phyloP scores from a whole-genome alignment of 2,888 invertebrate genomes.

The Athetis lepigone region DNA sequence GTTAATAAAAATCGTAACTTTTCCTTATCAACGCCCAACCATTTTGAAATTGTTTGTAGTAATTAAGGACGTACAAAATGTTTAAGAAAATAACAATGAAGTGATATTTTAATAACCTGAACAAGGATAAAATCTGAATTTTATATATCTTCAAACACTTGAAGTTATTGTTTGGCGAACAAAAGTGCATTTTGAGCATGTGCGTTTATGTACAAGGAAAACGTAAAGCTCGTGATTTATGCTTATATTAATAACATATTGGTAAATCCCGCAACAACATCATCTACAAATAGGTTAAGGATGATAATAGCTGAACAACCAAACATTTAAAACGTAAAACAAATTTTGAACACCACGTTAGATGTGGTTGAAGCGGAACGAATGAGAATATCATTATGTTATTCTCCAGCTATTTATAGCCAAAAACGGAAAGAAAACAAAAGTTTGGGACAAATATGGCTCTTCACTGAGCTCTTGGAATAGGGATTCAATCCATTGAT shows the following conservation, averaged over 20 bases:
- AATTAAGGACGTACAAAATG: not conserved
- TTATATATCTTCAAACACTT: not conserved
- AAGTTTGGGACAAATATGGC: constrained; percentile 5
- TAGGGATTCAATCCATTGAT: not conserved
- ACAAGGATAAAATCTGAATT: constrained; percentile 21
- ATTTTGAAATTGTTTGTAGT: not conserved
- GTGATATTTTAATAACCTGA: not conserved
- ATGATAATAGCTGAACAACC: not conserved
- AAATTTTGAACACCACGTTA: not conserved
- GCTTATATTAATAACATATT: constrained; percentile 9
- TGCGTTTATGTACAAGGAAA: constrained; percentile 32
- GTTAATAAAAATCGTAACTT: not conserved
- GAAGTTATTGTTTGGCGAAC: constrained; percentile 11
- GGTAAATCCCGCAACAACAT: not conserved
- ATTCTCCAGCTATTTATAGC: constrained; percentile 1
- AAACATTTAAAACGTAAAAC: not conserved
- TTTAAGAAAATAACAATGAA: not conserved
- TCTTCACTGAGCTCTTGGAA: not conserved
- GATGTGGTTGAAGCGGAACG: no score
- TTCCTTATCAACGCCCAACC: not conserved
- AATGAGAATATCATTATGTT: not conserved
- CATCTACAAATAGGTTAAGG: not conserved
- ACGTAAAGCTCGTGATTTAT: not conserved
- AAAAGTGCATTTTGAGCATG: constrained; percentile 8
- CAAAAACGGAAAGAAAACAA: constrained; percentile 9